These are phyloP conservation scores for Helicoverpa zea DNA, from an alignment of 1,140 invertebrate genomes.

Conservation along the genomic window DNA sequence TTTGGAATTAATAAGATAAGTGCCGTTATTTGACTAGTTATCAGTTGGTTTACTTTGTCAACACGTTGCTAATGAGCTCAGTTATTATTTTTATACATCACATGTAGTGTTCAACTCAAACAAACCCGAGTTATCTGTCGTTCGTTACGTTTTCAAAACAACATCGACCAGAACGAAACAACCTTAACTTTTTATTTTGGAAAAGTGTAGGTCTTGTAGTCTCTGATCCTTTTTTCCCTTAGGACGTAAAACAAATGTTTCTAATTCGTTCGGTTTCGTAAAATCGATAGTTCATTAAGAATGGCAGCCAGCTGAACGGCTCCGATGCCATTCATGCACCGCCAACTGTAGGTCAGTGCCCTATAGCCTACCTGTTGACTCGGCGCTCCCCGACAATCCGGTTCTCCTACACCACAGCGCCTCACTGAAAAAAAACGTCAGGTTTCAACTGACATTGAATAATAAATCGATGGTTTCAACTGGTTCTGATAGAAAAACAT, in stretches of 20 bases:
- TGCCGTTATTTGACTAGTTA: conserved; percentile 50
- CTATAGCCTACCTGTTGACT: conserved; percentile 82
- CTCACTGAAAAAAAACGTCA: conserved; percentile 66
- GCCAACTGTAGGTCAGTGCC: conserved; percentile 82
- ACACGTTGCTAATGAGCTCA: conserved; percentile 32
- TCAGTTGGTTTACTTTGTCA: conserved; percentile 36
- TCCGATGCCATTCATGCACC: conserved; percentile 76
- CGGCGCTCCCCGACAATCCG: conserved; percentile 72
- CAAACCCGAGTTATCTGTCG: background rate
- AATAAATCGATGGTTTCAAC: conserved; percentile 33
- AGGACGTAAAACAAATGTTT: background rate
- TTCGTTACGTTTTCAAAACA: conserved; percentile 8
- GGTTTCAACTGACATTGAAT: conserved; percentile 55
- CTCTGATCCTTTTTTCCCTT: background rate
- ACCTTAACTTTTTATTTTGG: conserved; percentile 16
- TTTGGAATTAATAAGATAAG: conserved; percentile 45
- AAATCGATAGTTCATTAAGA: conserved; percentile 42
- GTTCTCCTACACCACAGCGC: conserved; percentile 67
- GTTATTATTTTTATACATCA: conserved; percentile 11
- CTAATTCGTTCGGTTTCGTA: conserved; percentile 25
- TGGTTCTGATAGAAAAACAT: conserved; percentile 25
- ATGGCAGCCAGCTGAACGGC: conserved; percentile 62
- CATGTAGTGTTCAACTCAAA: background rate
- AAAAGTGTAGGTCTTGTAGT: background rate
- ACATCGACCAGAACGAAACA: background rate